These are phyloP conservation scores for Yasuhikotakia modesta DNA, from an alignment of 2,797 vertebrate species.

Conservation along the genomic window DNA sequence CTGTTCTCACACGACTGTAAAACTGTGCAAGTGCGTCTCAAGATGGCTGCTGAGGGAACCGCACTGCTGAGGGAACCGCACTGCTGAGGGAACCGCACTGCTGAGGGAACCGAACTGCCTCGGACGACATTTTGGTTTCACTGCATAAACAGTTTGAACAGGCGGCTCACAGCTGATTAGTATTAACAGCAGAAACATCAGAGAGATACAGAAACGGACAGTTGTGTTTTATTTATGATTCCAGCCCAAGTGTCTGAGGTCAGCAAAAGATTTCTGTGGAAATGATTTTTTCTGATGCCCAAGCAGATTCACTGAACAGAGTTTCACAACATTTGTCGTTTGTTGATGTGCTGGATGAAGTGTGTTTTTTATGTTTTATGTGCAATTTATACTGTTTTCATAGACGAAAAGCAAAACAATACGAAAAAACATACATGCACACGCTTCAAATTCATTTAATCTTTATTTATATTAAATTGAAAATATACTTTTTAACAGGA, in stretches of 20 bases:
- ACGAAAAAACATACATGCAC: not conserved
- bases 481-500: conserved; percentile 99
- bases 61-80: not conserved
- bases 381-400: not conserved
- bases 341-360: not conserved
- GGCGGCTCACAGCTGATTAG: conserved; percentile 74
- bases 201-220: conserved; percentile 75
- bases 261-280: conserved; percentile 62
- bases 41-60: not conserved
- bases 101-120: not conserved
- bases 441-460: conserved; percentile 84
- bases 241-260: conserved; percentile 70
- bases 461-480: conserved; percentile 99
- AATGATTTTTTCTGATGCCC: conserved; percentile 50
- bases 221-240: conserved; percentile 80
- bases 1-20: not conserved
- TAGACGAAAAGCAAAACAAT: not conserved
- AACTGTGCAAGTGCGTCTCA: not conserved
- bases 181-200: conserved; percentile 81
- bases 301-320: not conserved
- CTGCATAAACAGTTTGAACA: conserved; percentile 75
- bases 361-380: not conserved
- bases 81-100: not conserved
- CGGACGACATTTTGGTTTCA: conserved; percentile 30
- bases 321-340: conserved; percentile 14